phyloP scores from a whole-genome alignment of 2,797 vertebrate genomes.

The Streptopelia turtur region DNA sequence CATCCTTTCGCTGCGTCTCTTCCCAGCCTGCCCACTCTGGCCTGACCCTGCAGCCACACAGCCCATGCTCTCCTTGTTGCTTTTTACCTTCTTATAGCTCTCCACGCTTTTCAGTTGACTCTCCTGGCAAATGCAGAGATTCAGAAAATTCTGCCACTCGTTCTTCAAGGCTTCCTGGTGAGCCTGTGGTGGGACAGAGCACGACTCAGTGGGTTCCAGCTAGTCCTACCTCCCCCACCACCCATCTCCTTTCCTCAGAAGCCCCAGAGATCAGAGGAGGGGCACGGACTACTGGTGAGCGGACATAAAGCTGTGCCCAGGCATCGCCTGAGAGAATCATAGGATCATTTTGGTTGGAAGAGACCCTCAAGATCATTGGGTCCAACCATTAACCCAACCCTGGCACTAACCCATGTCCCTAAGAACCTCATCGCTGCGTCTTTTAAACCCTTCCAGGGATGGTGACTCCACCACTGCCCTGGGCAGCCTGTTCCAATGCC shows the following conservation, averaged over 20 bases:
- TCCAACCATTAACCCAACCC: no score
- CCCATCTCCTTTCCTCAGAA: background rate
- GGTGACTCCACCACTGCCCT: no score
- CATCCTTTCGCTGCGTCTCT: background rate
- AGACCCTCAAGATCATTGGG: no score
- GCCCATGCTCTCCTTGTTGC: background rate
- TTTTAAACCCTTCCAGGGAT: no score
- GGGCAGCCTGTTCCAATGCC: no score
- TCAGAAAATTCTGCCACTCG: constrained; percentile 97
- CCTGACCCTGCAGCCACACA: background rate
- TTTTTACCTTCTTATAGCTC: constrained; percentile 87
- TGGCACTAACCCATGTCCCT: no score
- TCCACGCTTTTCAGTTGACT: constrained; percentile 90
- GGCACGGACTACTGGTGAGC: background rate
- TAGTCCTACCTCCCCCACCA: background rate
- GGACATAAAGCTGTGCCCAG: background rate
- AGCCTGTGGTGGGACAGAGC: constrained; percentile 76
- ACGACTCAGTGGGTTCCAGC: background rate
- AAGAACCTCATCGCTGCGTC: no score
- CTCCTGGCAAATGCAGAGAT: constrained; percentile 97
- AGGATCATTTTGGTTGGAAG: no score
- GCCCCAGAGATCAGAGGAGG: background rate
- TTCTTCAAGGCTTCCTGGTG: constrained; percentile 88
- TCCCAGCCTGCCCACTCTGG: background rate
- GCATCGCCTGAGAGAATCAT: no score